These are phyloP conservation scores for Lagorchestes hirsutus DNA, from an alignment of 2,797 vertebrate genomes.

Conservation along the genomic window DNA sequence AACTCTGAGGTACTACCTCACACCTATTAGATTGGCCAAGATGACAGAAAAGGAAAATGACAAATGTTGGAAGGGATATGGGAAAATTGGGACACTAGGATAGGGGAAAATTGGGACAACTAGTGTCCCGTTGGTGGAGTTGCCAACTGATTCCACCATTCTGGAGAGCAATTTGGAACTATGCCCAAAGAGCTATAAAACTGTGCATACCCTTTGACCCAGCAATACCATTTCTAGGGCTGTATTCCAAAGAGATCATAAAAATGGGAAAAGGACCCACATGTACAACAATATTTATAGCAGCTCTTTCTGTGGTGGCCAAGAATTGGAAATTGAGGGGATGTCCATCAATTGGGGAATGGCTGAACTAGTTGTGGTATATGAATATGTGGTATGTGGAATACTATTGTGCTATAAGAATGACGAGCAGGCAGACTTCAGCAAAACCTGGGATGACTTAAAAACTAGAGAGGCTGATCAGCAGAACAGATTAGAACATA, in stretches of 20 bases:
- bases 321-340: not conserved
- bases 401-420: not conserved
- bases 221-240: too few relatives aligned
- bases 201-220: not conserved
- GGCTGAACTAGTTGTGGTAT: too few relatives aligned
- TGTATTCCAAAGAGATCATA: not conserved
- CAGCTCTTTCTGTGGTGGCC: not conserved
- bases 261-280: not conserved
- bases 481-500: too few relatives aligned
- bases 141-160: not conserved
- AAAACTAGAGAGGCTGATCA: too few relatives aligned
- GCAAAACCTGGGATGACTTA: not conserved
- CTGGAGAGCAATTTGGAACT: not conserved
- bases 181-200: not conserved
- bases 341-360: not conserved
- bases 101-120: not conserved
- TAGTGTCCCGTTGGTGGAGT: not conserved
- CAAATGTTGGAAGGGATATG: not conserved
- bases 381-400: too few relatives aligned
- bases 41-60: not conserved
- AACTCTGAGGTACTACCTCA: not conserved
- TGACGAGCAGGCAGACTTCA: not conserved
- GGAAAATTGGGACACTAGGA: not conserved
- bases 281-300: not conserved
- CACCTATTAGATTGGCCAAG: not conserved